phyloP scores from a whole-genome alignment of 2,888 invertebrate species.

The Cybosia mesomella region DNA sequence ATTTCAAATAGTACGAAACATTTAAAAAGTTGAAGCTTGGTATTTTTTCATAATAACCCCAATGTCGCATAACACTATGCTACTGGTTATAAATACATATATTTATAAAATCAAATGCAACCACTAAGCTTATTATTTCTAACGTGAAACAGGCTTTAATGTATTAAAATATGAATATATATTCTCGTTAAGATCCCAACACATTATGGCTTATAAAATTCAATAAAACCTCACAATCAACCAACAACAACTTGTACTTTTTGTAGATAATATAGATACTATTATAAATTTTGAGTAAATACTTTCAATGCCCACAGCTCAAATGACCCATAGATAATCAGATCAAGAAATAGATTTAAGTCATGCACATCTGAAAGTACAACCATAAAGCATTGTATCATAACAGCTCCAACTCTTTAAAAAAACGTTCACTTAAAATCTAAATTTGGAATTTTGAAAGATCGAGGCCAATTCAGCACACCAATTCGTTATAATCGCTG shows the following conservation, averaged over 20 bases:
- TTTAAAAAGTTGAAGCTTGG: constrained; percentile 52
- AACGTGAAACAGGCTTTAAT: constrained; percentile 2
- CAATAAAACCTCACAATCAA: neutral
- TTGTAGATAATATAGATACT: neutral
- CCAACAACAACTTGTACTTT: neutral
- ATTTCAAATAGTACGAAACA: constrained; percentile 33
- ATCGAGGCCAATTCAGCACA: constrained; percentile 83
- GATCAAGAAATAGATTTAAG: constrained; percentile 24
- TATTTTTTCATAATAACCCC: constrained; percentile 2
- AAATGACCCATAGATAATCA: constrained; percentile 15
- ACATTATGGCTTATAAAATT: constrained; percentile 19
- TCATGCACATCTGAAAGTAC: constrained; percentile 17
- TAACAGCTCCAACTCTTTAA: constrained; percentile 56
- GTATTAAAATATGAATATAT: constrained; percentile 8
- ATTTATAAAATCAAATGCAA: constrained; percentile 5
- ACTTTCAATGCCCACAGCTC: constrained; percentile 14
- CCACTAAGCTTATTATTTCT: neutral
- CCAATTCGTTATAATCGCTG: constrained; percentile 75
- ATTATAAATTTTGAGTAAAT: neutral
- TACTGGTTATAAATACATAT: constrained; percentile 14
- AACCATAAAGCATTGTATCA: constrained; percentile 30
- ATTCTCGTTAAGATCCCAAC: constrained; percentile 15
- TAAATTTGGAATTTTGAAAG: constrained; percentile 85
- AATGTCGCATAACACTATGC: constrained; percentile 3
- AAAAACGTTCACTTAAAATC: constrained; percentile 65